Conservation (phyloP, 2,113 vertebrate genomes). For the Plecotus auritus region DNA sequence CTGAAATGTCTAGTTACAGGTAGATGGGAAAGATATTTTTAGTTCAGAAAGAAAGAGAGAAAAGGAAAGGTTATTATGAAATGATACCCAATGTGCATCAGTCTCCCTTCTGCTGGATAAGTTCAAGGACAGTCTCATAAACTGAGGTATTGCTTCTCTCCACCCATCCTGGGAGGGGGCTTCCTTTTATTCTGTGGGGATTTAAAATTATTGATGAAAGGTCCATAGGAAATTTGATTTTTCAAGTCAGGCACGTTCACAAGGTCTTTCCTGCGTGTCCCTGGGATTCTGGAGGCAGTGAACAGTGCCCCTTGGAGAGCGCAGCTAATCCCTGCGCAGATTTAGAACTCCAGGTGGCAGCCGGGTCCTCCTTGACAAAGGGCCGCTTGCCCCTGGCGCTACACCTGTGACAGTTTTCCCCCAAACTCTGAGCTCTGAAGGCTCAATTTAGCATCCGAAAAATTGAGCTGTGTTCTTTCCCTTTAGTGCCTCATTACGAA, state of each 20-base stretch:
- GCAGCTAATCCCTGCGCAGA: background rate
- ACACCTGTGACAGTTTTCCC: background rate
- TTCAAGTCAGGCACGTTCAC: background rate
- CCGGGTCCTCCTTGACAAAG: constrained; percentile 44
- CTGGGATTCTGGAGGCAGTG: background rate
- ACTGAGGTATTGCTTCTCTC: background rate
- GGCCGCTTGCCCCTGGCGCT: background rate
- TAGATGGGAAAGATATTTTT: background rate
- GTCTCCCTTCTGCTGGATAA: background rate
- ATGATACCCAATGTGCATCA: background rate
- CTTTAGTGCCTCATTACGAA: background rate
- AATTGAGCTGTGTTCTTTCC: background rate
- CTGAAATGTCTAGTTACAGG: background rate
- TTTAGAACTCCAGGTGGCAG: background rate
- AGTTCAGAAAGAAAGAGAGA: background rate
- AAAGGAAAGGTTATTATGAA: background rate
- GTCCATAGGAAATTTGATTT: background rate
- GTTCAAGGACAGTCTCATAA: background rate
- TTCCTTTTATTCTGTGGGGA: background rate
- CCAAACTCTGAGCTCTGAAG: background rate
- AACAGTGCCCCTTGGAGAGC: background rate
- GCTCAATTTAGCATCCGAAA: constrained; percentile 17
- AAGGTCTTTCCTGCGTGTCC: background rate
- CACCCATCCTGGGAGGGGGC: background rate
- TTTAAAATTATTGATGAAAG: constrained; percentile 10